Conservation (phyloP, 2,113 vertebrate genomes). For the Orthonyx spaldingii region DNA sequence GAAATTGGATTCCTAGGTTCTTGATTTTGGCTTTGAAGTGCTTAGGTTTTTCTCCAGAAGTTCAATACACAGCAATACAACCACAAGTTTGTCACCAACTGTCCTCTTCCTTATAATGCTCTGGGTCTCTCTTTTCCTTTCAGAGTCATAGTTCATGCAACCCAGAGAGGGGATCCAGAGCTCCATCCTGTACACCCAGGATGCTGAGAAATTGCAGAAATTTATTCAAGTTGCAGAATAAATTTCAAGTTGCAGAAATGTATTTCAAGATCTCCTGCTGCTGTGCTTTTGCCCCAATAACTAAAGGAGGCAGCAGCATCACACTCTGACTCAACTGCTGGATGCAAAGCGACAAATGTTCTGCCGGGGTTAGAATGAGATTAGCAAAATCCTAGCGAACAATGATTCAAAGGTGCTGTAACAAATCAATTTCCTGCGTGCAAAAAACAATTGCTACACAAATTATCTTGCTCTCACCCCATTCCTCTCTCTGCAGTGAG, state of each 20-base stretch:
- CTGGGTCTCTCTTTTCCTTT: background rate
- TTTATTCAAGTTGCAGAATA: too few species aligned
- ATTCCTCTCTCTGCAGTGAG: background rate
- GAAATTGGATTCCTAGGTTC: background rate
- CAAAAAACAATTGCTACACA: slow-evolving; percentile 46
- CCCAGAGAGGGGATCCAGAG: background rate
- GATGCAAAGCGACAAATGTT: background rate
- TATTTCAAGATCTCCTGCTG: background rate
- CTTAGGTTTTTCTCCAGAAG: background rate
- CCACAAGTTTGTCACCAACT: background rate
- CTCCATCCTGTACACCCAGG: background rate
- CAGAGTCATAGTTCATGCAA: background rate
- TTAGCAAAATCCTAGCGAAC: slow-evolving; percentile 48
- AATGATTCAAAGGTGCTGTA: slow-evolving; percentile 52
- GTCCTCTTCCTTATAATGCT: background rate
- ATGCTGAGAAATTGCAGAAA: too few species aligned
- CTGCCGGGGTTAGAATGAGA: slow-evolving; percentile 5
- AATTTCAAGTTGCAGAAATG: background rate
- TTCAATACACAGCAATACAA: background rate
- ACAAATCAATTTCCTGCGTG: slow-evolving; percentile 46
- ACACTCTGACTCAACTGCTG: background rate
- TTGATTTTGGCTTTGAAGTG: background rate
- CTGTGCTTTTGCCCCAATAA: background rate
- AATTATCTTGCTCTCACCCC: slow-evolving; percentile 1
- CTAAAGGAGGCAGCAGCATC: background rate